Percentiles rank a stretch among this genome's conserved stretches.
These are phyloP conservation scores for Heliconius charithonia DNA, from an alignment of 2,888 invertebrate genomes.

Conservation along the genomic window DNA sequence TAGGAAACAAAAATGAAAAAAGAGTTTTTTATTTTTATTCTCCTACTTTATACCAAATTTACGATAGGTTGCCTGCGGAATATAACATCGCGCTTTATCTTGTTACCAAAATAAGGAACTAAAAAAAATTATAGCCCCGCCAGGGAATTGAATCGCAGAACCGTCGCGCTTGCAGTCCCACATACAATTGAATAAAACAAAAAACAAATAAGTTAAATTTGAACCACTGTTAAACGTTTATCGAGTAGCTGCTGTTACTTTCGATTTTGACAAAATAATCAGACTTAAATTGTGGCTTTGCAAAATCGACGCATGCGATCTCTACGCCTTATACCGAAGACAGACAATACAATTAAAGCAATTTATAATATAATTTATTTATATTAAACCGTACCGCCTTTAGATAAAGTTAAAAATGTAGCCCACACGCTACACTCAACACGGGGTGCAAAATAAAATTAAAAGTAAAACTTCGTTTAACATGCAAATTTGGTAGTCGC, in stretches of 20 bases:
- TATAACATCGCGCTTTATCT: too few relatives aligned
- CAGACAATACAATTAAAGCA: slow-evolving; percentile 82
- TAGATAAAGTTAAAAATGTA: slow-evolving; percentile 51
- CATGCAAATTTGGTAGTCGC: slow-evolving; percentile 83
- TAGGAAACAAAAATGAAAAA: too few relatives aligned
- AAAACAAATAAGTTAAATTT: neutral
- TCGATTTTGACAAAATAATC: slow-evolving; percentile 47
- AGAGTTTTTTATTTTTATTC: too few relatives aligned
- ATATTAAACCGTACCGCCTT: slow-evolving; percentile 51
- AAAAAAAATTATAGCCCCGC: too few relatives aligned
- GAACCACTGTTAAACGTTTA: neutral
- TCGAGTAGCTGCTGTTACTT: slow-evolving; percentile 3
- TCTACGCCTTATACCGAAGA: slow-evolving; percentile 81
- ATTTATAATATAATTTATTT: slow-evolving; percentile 59
- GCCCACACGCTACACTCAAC: slow-evolving; percentile 71
- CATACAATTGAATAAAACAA: too few relatives aligned
- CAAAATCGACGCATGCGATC: slow-evolving; percentile 80
- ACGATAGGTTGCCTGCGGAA: too few relatives aligned
- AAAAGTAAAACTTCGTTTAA: slow-evolving; percentile 81
- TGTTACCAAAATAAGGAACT: neutral
- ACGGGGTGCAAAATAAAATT: slow-evolving; percentile 78
- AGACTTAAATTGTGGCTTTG: slow-evolving; percentile 51
- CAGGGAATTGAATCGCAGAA: too few relatives aligned
- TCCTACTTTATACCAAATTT: too few relatives aligned
- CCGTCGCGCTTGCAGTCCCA: too few relatives aligned